Base-by-base conservation (phyloP, 1,140 invertebrate species). In the Bombus vancouverensis region DNA sequence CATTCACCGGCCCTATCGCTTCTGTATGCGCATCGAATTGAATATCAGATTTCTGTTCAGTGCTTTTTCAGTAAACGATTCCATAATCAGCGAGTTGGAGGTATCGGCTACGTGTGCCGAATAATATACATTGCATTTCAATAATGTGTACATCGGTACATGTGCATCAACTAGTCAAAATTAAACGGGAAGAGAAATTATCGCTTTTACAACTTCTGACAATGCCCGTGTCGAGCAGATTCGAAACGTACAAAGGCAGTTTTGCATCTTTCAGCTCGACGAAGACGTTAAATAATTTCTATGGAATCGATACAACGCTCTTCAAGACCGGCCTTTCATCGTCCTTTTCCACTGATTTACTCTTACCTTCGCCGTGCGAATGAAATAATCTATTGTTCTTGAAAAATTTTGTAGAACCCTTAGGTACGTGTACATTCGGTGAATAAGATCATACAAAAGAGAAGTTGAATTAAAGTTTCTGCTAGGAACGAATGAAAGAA, bases 41-140 rank as follows among this genome's bases (percentile, higher is more conserved):
- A 44, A 74, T 85, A 81, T 85, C 78, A 78, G 70, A 62, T 66
- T 85, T 18, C 83, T 66, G 53, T 85, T 84, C 78, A 34, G 34
- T 15, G 57, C 81, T 81, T 85, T 85, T 74, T 68, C 77, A 47
- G 83, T 66, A 74, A 85, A 85, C 83, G 83, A 81, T 81, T 85
- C 44, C 37, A 74, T 85, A 85, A 85, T 85, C 83, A 74, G 34
- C 44, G n/a, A 8, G 3, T 8, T 9, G 28, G 42, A 18, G 32
- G 34, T 81, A 81, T 85, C 57, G 70, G 70, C 59, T 73, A 78
- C 83, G 77, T 81, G 83, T 66, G 25, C 44, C 28, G 83, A 85
- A 81, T 84, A 84, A 84, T 85, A 34, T 81, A 59, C 66, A 34
- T 74, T 37, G 77, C 53, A 22, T 66, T 81, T 85, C 47, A 66